Evolutionary conservation across 2,797 vertebrate species (phyloP), one percentile per base, ranked within the genome.

Genomic region (Darevskia mixta): DNA sequence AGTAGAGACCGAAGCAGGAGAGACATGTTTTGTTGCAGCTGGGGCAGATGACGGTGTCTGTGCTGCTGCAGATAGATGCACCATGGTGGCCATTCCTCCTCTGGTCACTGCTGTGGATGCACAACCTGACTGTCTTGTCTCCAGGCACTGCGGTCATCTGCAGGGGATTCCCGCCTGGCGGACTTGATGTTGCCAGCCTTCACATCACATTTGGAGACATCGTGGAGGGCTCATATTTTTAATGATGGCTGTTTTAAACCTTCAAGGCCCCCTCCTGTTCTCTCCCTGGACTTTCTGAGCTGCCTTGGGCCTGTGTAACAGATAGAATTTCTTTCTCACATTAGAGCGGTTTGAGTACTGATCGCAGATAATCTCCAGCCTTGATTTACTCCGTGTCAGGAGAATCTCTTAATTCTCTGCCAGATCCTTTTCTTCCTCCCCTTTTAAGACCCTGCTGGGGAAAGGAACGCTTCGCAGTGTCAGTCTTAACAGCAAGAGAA

Each of bases 291-390:
- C 2, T 35, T 25, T 23, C 27, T 32, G 18, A 73, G 9, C 13
- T 20, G 49, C 23, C 72, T 38, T 18, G 1, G 10, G 5, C 35
- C n/a, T 73, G 27, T 38, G 8, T 38, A 27, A 18, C 8, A 11
- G 83, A 82, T 78, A 83, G 66, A 75, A 55, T 82, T 92, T 91
- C 43, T 72, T 75, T 89, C 41, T 61, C 43, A 81, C 82, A 8
- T 32, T 88, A 58, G 2, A 1, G 0, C 32, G 3, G 35, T 1
- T 13, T 75, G 45, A 81, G 49, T 25, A 83, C 10, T 84, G 78
- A 91, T 86, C 78, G 69, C 83, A 83, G 85, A 32, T 73, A 82
- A 35, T 78, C 92, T 86, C 72, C 82, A 86, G n/a, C 27, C 55
- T 83, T 8, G 0, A 5, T 92, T 91, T 83, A 8, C 43, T 81